phyloP scores from a whole-genome alignment of 1,140 invertebrate genomes.

The Pseudomyrmex sp. region DNA sequence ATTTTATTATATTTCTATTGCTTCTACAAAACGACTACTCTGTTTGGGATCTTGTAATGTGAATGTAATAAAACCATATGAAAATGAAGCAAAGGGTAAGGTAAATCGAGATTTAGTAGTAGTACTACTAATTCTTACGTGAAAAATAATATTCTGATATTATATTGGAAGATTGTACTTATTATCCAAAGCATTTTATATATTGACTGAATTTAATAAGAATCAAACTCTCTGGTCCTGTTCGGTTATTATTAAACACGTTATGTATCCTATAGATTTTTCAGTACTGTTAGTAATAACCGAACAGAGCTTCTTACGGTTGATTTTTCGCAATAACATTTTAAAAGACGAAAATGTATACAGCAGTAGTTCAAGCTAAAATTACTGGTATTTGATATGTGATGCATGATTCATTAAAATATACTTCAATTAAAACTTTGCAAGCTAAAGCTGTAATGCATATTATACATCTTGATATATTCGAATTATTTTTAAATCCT shows the following conservation, averaged over 20 bases:
- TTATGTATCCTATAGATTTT: too few species aligned
- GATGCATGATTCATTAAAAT: conserved; percentile 36
- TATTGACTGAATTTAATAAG: conserved; percentile 63
- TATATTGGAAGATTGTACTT: conserved; percentile 58
- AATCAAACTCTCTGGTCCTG: conserved; percentile 29
- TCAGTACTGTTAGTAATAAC: too few species aligned
- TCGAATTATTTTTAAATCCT: conserved; percentile 32
- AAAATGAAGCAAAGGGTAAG: conserved; percentile 43
- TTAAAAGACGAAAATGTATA: conserved; percentile 26
- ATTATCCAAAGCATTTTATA: conserved; percentile 57
- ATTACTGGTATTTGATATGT: conserved; percentile 15
- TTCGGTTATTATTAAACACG: too few species aligned
- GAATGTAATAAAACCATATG: conserved; percentile 47
- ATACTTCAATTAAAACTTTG: conserved; percentile 27
- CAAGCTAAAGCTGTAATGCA: conserved; percentile 27
- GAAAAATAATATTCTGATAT: conserved; percentile 67
- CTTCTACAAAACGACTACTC: conserved; percentile 24
- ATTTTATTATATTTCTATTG: conserved; percentile 28
- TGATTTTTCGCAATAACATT: conserved; percentile 50
- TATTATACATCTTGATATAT: conserved; percentile 16
- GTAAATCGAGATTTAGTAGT: conserved; percentile 55
- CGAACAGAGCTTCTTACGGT: not conserved
- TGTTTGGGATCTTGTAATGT: conserved; percentile 53
- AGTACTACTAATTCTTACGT: conserved; percentile 51
- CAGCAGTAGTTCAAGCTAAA: conserved; percentile 24